Evolutionary conservation across 2,888 invertebrate species (phyloP), one percentile per base, ranked within the genome.

Genomic region (Lasioglossum vierecki): DNA sequence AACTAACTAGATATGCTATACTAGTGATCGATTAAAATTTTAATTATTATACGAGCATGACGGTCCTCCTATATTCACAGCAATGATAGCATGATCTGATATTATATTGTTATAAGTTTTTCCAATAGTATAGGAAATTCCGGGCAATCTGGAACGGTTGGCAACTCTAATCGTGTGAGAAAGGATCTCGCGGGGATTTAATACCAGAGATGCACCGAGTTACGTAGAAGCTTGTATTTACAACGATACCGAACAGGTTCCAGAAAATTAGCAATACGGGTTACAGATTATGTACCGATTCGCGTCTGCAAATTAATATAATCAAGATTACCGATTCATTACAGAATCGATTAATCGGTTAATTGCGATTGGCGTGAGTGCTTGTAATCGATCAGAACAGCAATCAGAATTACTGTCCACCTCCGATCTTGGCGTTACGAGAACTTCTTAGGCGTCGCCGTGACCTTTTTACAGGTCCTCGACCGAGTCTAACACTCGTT

Each of bases 401-500:
- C 53, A n/a, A n/a, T 57, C n/a, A 1, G 11, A n/a, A 11, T 53
- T 49, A 49, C 18, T 6, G 18, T 22, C 8, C 49, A 22, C 18
- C 18, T n/a, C 57, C 4, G 57, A 57, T 57, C 57, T 57, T n/a
- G 11, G 11, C n/a, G 11, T 57, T n/a, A n/a, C 57, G 11, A 57
- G 57, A 57, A 11, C 57, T 57, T n/a, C n/a, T 57, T 11, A n/a
- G n/a, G 57, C 57, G 57, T 57, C n/a, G n/a, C 57, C 57, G 57
- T 57, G 57, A 57, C 57, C 57, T 57, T 57, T 57, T 57, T 57
- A 57, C 57, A 57, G 57, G n/a, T 57, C 57, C 57, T 57, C 57
- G 57, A 57, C 57, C 57, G 57, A 57, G 57, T 57, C n/a, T 9
- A 30, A 63, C 30, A 15, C 63, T 63, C 26, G 13, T 63, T 1